A percentile compares a stretch with the other conserved stretches of the same genome.
Evolutionary conservation across 2,113 vertebrate species (phyloP).

Genomic region (Girardinichthys multiradiatus): DNA sequence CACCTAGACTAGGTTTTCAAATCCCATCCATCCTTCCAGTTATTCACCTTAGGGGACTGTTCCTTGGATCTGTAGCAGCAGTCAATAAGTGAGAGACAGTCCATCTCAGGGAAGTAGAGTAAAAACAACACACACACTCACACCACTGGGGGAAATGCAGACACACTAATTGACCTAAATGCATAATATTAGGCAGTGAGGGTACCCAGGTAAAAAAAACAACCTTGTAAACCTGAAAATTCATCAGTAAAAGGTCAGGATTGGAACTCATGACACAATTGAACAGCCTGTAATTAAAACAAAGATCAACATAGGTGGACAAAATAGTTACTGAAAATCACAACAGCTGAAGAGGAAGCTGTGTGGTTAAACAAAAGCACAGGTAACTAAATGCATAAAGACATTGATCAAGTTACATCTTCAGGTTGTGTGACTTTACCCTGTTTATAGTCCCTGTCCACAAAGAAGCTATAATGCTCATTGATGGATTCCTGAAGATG

Average conservation of each 20-base stretch:
- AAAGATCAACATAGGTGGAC: neutral
- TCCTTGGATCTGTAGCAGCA: too few species aligned
- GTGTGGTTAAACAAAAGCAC: neutral
- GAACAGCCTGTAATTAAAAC: neutral
- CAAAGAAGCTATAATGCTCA: constrained; percentile 87
- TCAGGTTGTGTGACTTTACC: constrained; percentile 3
- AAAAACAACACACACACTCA: too few species aligned
- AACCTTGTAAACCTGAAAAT: neutral
- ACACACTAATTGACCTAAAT: neutral
- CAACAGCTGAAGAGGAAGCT: neutral
- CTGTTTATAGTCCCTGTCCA: constrained; percentile 61
- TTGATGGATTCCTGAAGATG: constrained; percentile 86
- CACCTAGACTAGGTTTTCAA: too few species aligned
- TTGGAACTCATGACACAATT: too few species aligned
- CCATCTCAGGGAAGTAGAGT: too few species aligned
- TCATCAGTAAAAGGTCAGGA: neutral
- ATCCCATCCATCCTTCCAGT: neutral
- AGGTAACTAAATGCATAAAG: neutral
- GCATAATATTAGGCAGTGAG: neutral
- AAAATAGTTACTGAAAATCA: neutral
- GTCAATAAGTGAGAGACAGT: too few species aligned
- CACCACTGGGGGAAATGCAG: neutral
- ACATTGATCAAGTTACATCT: constrained; percentile 39
- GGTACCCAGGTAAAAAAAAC: neutral
- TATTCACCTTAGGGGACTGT: neutral